Evolutionary conservation across 2,113 vertebrate species (phyloP).

Genomic region (Pterophyllum scalare): DNA sequence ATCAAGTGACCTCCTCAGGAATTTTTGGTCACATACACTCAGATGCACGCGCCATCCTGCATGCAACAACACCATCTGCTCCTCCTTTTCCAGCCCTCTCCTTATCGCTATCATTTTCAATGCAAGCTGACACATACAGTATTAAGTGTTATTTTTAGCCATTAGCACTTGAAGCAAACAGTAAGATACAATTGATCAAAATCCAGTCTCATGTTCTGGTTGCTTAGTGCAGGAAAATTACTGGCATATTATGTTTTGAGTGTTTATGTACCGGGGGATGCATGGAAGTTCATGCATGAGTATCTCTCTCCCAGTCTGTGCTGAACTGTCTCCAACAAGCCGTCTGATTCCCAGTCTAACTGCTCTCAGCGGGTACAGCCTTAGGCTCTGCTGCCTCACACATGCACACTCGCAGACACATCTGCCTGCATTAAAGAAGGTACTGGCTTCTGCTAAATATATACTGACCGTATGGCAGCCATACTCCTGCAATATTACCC

Average conservation of each 20-base stretch:
- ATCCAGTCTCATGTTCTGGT: not conserved
- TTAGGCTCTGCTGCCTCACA: constrained; percentile 29
- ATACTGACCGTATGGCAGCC: constrained; percentile 40
- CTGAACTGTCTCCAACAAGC: constrained; percentile 43
- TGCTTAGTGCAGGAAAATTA: not conserved
- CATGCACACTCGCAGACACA: constrained; percentile 5
- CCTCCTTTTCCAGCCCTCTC: constrained; percentile 6
- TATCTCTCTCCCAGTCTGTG: constrained; percentile 16
- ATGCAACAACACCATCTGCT: constrained; percentile 69
- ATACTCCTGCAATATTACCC: constrained; percentile 35
- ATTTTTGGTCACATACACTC: constrained; percentile 23
- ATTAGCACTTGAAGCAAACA: not conserved
- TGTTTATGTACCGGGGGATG: constrained; percentile 5
- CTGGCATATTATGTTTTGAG: not conserved
- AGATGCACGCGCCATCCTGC: not conserved
- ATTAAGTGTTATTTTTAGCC: constrained; percentile 20
- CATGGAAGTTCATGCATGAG: constrained; percentile 6
- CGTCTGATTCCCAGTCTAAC: constrained; percentile 55
- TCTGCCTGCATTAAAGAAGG: constrained; percentile 24
- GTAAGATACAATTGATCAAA: constrained; percentile 9
- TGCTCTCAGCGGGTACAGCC: constrained; percentile 55
- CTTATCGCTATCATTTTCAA: constrained; percentile 17
- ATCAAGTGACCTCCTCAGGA: constrained; percentile 42
- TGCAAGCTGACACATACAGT: not conserved
- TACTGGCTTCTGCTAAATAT: constrained; percentile 20